Base-by-base conservation (phyloP, 2,797 vertebrate species). In the Potorous gilbertii region DNA sequence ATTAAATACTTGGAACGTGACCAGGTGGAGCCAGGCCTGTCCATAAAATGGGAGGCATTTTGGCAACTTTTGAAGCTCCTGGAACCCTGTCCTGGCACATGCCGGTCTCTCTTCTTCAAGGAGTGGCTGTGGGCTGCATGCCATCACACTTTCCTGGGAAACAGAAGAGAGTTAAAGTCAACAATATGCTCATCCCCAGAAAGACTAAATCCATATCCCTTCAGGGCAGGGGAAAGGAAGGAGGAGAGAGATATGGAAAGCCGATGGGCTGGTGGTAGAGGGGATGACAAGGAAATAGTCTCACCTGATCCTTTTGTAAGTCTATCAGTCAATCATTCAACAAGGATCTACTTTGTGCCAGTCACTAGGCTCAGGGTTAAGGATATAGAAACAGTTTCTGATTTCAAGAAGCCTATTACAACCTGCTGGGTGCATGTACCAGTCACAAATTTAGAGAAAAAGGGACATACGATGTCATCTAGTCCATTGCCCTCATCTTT, bases 101-200 rank as follows among this genome's bases (percentile, higher is more conserved):
- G 90, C 92, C 12, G 8, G 31, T 62, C 95, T 90, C 66, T 90
- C 96, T 97, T 98, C 91, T 92, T 93, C 94, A 91, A 95, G 94
- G 18, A 96, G 4, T 40, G 56, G 29, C 74, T 13, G 94, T 27
- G 59, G 97, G 92, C 96, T 93, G 81, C 92, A n/a, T 4, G 97
- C 96, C 95, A 24, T 92, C n/a, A 94, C 2, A 94, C 96, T 96
- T 93, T 9, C 40, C 95, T 93, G 93, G 95, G 96, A 96, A 98
- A 96, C 93, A n/a, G 94, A 95, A 98, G 96, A 94, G 93, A 98
- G 91, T 96, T 94, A 57, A 97, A 97, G 96, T 98, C 98, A 98
- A 98, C 98, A 98, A 96, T 98, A 97, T 98, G 95, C 97, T 98
- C 97, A 98, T 97, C 98, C 97, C 97, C 95, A 96, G 96, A 97